These are phyloP conservation scores for Melitaea cinxia DNA, from an alignment of 1,140 invertebrate species.

Conservation along the genomic window DNA sequence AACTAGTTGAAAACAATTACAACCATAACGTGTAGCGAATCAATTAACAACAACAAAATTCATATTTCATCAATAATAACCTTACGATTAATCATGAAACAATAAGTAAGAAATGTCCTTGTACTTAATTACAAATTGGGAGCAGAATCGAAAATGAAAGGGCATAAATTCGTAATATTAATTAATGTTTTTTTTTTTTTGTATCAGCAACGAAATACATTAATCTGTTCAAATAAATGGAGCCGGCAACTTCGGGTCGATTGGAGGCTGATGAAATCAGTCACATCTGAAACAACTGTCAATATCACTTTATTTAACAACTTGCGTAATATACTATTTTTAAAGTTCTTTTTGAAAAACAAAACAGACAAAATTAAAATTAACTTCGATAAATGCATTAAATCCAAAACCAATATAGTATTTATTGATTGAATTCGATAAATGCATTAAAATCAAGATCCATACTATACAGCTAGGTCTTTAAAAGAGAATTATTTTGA, in stretches of 20 bases:
- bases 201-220: constrained; percentile 19
- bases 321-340: constrained; percentile 1
- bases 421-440: too few species aligned
- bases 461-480: too few species aligned
- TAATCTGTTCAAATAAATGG: constrained; percentile 45
- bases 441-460: too few species aligned
- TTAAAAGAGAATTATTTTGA: too few species aligned
- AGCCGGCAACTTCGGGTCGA: constrained; percentile 40
- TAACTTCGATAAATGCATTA: too few species aligned
- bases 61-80: too few species aligned
- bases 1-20: too few species aligned
- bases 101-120: neutral
- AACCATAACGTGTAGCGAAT: too few species aligned
- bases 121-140: neutral
- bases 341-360: neutral
- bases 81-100: neutral
- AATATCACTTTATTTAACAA: constrained; percentile 19
- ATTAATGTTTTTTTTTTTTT: too few species aligned
- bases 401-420: too few species aligned
- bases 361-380: neutral
- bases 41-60: too few species aligned
- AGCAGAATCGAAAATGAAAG: neutral
- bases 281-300: constrained; percentile 2
- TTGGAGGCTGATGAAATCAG: constrained; percentile 47
- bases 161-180: neutral